These are phyloP conservation scores for Ceraclea dissimilis DNA, from an alignment of 2,888 invertebrate species.

Conservation along the genomic window DNA sequence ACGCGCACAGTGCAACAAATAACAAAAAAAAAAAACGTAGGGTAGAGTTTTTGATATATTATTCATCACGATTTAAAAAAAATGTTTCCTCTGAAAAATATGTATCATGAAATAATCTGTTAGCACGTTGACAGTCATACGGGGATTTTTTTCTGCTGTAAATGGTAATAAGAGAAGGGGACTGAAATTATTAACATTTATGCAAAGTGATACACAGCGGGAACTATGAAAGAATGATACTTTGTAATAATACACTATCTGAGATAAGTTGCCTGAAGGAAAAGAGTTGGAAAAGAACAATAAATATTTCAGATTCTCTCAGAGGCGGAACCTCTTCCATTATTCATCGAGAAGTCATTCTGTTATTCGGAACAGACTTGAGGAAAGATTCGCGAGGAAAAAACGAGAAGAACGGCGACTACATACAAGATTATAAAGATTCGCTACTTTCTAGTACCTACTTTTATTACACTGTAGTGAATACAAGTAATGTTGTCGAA, in stretches of 20 bases:
- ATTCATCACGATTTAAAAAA: no score
- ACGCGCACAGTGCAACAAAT: no score
- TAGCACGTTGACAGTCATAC: no score
- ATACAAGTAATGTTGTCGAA: neutral
- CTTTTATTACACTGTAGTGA: no score
- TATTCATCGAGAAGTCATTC: constrained; percentile 21
- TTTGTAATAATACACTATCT: constrained; percentile 2
- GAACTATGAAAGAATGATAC: constrained; percentile 5
- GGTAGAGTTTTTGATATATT: no score
- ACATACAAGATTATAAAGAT: neutral
- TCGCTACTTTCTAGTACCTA: no score
- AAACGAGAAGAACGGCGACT: neutral
- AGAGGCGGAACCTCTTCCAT: constrained; percentile 22
- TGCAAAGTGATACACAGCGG: neutral
- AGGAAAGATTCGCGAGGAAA: neutral
- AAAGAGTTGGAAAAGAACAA: constrained; percentile 14
- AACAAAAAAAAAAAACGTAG: no score
- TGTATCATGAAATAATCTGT: no score
- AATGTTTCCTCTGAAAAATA: no score
- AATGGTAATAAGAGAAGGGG: neutral
- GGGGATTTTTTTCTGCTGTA: neutral
- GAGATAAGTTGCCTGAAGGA: neutral
- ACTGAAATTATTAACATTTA: neutral
- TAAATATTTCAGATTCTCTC: constrained; percentile 26
- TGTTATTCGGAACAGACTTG: constrained; percentile 6